phyloP scores from a whole-genome alignment of 1,140 invertebrate genomes.

The Trialeurodes vaporariorum region DNA sequence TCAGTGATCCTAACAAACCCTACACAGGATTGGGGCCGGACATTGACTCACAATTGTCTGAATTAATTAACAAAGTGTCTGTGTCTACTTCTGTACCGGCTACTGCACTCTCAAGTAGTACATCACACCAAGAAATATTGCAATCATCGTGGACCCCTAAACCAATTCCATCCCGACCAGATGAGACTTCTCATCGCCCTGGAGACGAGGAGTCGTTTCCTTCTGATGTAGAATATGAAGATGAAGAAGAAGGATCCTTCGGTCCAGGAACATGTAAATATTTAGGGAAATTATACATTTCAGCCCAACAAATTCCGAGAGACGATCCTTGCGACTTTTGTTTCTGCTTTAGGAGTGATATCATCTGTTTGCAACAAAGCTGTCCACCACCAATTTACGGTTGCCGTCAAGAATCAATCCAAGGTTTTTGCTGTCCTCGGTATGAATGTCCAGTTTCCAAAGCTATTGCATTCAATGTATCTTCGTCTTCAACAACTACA shows the following conservation, averaged over 20 bases:
- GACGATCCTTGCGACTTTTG: slow-evolving; percentile 93
- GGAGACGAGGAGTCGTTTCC: not conserved
- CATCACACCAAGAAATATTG: slow-evolving; percentile 8
- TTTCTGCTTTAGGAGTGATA: slow-evolving; percentile 92
- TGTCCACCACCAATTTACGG: slow-evolving; percentile 84
- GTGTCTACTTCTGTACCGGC: not conserved
- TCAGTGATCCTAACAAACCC: not conserved
- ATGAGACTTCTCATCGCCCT: not conserved
- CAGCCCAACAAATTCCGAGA: slow-evolving; percentile 85
- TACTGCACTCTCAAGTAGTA: not conserved
- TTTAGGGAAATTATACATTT: slow-evolving; percentile 82
- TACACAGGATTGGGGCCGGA: not conserved
- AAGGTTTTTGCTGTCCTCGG: slow-evolving; percentile 86
- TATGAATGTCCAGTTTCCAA: slow-evolving; percentile 85
- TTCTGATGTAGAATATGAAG: slow-evolving; percentile 40
- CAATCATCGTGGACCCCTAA: slow-evolving; percentile 18
- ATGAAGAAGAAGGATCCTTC: slow-evolving; percentile 58
- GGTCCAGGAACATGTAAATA: slow-evolving; percentile 82
- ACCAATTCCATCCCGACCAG: slow-evolving; percentile 5
- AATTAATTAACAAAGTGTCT: not conserved
- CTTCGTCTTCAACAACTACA: slow-evolving; percentile 70
- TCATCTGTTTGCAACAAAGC: slow-evolving; percentile 88
- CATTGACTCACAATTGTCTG: not conserved
- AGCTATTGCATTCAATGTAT: slow-evolving; percentile 57
- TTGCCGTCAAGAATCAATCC: slow-evolving; percentile 81